A percentile compares a stretch with the other conserved stretches of the same genome.
phyloP scores from a whole-genome alignment of 2,113 vertebrate genomes.

The Pycnonotus jocosus region DNA sequence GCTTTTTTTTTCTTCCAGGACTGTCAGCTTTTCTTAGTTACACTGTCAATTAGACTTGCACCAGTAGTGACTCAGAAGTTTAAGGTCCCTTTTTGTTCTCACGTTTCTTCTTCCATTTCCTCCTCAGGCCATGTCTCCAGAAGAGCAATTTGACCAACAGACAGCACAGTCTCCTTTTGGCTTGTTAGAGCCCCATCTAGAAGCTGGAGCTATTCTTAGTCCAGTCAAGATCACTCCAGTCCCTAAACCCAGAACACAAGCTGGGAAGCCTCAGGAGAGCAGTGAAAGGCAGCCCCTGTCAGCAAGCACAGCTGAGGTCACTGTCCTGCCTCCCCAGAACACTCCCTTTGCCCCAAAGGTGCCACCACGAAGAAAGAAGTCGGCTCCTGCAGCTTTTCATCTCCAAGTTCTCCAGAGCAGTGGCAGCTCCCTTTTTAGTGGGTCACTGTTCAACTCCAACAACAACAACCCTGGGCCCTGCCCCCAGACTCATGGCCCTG shows the following conservation, averaged over 20 bases:
- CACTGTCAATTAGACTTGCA: accelerated
- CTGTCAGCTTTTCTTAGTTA: background rate
- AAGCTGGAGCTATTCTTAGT: background rate
- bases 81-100: background rate
- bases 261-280: constrained; percentile 46
- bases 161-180: constrained; percentile 1
- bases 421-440: background rate
- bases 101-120: background rate
- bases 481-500: background rate
- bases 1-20: background rate
- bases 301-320: background rate
- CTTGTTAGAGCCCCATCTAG: constrained; percentile 13
- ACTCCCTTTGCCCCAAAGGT: constrained; percentile 58
- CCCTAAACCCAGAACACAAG: constrained; percentile 70
- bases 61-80: background rate
- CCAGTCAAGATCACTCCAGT: constrained; percentile 46
- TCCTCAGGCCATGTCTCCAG: constrained; percentile 34
- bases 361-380: constrained; percentile 78
- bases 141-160: constrained; percentile 32
- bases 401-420: constrained; percentile 68
- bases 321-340: background rate
- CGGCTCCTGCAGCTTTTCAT: constrained; percentile 70
- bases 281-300: background rate
- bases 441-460: background rate
- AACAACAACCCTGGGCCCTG: background rate